These are phyloP conservation scores for Tetramorium alpestre DNA, from an alignment of 1,140 invertebrate genomes.

Conservation along the genomic window DNA sequence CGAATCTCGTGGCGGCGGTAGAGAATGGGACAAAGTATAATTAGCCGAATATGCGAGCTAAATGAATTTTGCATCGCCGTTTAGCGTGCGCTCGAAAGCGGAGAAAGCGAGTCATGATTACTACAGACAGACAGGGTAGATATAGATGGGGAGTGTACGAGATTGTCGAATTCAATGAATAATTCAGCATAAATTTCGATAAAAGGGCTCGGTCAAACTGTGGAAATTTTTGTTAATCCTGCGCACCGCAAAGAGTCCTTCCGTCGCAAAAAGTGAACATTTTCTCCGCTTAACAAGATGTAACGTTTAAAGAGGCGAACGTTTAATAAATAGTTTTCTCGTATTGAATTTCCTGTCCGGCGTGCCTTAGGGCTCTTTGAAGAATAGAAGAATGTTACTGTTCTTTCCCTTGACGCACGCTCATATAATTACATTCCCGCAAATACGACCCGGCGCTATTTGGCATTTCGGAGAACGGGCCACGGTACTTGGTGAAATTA, in stretches of 20 bases:
- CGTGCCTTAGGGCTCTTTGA: slow-evolving; percentile 24
- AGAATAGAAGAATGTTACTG: background rate
- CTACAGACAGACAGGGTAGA: background rate
- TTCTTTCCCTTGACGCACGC: background rate
- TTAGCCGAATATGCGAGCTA: slow-evolving; percentile 48
- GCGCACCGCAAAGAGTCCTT: background rate
- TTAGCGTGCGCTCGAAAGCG: slow-evolving; percentile 28
- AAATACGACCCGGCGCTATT: slow-evolving; percentile 17
- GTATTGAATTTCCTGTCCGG: slow-evolving; percentile 13
- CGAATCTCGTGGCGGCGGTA: background rate
- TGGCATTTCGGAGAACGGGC: background rate
- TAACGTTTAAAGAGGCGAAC: background rate
- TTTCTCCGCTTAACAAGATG: slow-evolving; percentile 14
- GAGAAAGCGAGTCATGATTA: slow-evolving; percentile 31
- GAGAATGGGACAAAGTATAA: slow-evolving; percentile 51
- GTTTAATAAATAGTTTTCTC: slow-evolving; percentile 21
- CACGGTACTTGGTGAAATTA: slow-evolving; percentile 39
- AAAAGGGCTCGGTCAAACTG: background rate
- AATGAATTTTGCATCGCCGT: slow-evolving; percentile 57
- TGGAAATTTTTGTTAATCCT: background rate
- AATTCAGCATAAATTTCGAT: slow-evolving; percentile 29
- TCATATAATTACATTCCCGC: slow-evolving; percentile 41
- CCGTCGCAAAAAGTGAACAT: background rate
- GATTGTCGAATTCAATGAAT: slow-evolving; percentile 29
- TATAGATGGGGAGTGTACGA: background rate